Evolutionary conservation across 2,888 invertebrate genomes (phyloP), one percentile per base, ranked within the genome.

Genomic region (Graphium colonna): DNA sequence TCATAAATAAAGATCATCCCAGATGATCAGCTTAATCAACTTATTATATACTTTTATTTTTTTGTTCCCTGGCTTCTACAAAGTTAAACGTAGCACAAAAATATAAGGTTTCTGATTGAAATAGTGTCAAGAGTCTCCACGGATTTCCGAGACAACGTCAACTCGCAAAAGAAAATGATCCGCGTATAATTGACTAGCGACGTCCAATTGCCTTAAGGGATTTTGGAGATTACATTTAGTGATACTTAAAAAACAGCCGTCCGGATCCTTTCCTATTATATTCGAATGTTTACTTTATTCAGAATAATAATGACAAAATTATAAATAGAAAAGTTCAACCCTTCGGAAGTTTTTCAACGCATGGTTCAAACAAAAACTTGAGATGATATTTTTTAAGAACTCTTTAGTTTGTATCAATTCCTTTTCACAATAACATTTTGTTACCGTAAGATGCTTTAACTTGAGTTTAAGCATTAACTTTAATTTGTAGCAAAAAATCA

Each of bases 191-290:
- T 79, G 81, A 78, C 75, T 73, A 67, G 68, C 72, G 67, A 71
- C 71, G 67, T 71, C 70, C 72, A 71, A 73, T 75, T 72, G 79
- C 81, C 73, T 62, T 63, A 63, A 69, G 80, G 79, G 81, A 81
- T 81, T 80, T 83, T 71, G 64, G 77, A 21, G 82, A 84, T 85
- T 82, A 78, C 73, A 74, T 72, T 77, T 75, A 71, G 78, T 76
- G 73, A 73, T 72, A 57, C 60, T 36, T 9, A 9, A 58, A 40
- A 51, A 58, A 60, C 59, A 57, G 33, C 8, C 33, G 33, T 40
- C 10, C n/a, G 41, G 36, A 36, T 10, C 18, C 42, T 43, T 13
- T 18, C 36, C 16, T 36, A 40, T 52, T 46, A 41, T 33, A n/a
- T 39, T 41, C 16, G 28, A 44, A 13, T 45, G 33, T 38, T 52